Evolutionary conservation across 2,113 vertebrate species (phyloP).

Genomic region (Natator depressus): DNA sequence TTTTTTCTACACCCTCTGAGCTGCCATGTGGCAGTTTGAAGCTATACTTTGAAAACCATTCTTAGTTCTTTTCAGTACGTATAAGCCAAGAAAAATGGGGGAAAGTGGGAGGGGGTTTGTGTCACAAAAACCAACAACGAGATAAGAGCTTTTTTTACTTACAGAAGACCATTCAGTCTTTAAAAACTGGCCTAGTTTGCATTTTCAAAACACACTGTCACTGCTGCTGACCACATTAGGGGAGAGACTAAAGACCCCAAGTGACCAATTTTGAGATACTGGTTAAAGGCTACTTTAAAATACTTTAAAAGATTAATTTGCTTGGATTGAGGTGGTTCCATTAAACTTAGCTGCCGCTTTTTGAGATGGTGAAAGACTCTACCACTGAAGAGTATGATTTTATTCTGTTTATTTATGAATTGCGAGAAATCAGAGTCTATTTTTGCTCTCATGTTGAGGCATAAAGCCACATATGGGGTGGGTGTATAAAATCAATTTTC

Average conservation of each 20-base stretch:
- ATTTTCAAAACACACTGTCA: constrained; percentile 5
- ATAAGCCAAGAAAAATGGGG: background rate
- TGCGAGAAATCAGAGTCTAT: background rate
- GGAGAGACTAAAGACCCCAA: background rate
- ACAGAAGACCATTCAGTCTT: background rate
- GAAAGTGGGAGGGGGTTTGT: background rate
- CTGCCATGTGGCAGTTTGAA: background rate
- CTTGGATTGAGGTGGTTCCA: background rate
- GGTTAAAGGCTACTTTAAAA: background rate
- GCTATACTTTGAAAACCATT: background rate
- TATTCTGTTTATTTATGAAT: background rate
- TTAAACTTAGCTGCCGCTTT: background rate
- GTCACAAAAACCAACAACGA: background rate
- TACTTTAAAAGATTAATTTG: constrained; percentile 46
- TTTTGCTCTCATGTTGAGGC: background rate
- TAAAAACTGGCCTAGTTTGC: constrained; percentile 30
- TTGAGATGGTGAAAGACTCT: background rate
- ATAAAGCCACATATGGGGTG: background rate
- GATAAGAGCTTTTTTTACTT: constrained; percentile 55
- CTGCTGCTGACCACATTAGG: constrained; percentile 6
- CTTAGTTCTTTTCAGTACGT: background rate
- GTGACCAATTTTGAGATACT: background rate
- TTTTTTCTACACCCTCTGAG: background rate
- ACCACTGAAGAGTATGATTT: background rate
- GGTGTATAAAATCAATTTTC: background rate